phyloP scores from a whole-genome alignment of 1,140 invertebrate species.

The Drosophila azteca region DNA sequence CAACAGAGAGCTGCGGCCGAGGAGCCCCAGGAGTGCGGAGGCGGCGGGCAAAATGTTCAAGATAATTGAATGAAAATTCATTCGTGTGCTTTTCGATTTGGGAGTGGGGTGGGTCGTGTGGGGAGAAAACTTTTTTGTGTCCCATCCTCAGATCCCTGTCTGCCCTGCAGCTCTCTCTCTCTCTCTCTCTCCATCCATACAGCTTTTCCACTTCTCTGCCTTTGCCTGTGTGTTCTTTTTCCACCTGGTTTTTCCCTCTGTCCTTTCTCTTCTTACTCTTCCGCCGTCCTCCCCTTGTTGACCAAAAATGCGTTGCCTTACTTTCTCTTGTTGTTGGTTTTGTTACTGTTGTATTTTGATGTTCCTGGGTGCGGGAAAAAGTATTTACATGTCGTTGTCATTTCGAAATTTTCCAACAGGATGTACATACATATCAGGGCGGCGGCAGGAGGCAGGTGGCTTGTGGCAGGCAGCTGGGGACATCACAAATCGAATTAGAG shows the following conservation, averaged over 20 bases:
- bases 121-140: conserved; percentile 38
- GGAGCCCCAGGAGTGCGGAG: neutral
- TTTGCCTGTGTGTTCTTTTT: no score
- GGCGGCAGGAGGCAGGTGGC: neutral
- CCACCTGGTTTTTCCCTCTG: no score
- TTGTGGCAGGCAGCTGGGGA: neutral
- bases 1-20: conserved; percentile 9
- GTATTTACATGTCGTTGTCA: conserved; percentile 78
- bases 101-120: conserved; percentile 6
- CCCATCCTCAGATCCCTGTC: conserved; percentile 6
- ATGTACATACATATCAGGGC: no score
- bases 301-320: conserved; percentile 32
- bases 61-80: conserved; percentile 82
- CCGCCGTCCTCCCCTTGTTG: neutral
- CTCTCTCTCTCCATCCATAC: conserved; percentile 26
- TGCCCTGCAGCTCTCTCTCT: conserved; percentile 1
- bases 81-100: conserved; percentile 80
- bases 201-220: no score
- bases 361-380: conserved; percentile 42
- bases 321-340: neutral
- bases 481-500: conserved; percentile 71
- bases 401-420: conserved; percentile 27
- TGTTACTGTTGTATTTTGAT: conserved; percentile 19
- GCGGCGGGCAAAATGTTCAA: conserved; percentile 61
- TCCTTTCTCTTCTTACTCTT: no score